Evolutionary conservation across 1,140 invertebrate species (phyloP), one percentile per base, ranked within the genome.

Genomic region (Mizuhopecten yessoensis): DNA sequence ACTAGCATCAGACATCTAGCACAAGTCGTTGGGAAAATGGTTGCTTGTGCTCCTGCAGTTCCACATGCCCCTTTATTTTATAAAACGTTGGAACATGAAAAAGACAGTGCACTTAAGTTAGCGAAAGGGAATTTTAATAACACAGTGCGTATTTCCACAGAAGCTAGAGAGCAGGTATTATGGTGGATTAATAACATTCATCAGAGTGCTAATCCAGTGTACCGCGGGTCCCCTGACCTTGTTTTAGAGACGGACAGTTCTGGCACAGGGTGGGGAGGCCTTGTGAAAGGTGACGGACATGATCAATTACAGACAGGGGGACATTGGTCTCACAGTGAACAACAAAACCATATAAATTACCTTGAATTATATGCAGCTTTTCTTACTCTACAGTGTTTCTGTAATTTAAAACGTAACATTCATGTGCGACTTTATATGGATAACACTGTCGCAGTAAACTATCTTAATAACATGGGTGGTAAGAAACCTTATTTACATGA

Each of bases 11-110:
- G 34, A 42, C n/a, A n/a, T n/a, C n/a, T n/a, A n/a, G n/a, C n/a
- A n/a, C n/a, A n/a, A n/a, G n/a, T n/a, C n/a, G n/a, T 89, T 33
- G 87, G 75, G 11, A 91, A 87, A 29, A 17, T 91, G n/a, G 88
- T 91, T 13, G 90, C 90, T 33, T 75, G 45, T 33, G 88, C 87
- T 17, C 75, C 90, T 17, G 90, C 42, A 5, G 88, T 91, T n/a
- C 49, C 42, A n/a, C 87, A 89, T 89, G 90, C 88, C 3, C 57
- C 36, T 7, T 23, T 91, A 33, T 91, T n/a, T n/a, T n/a, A n/a
- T n/a, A n/a, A n/a, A n/a, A n/a, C n/a, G n/a, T n/a, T n/a, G n/a
- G n/a, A n/a, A 23, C 34, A 42, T 49, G 15, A 89, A 89, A 33
- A 34, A 45, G 9, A 34, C 89, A 87, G 90, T 89, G 42, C n/a